phyloP scores from a whole-genome alignment of 2,888 invertebrate genomes.

The Andrena flavipes region DNA sequence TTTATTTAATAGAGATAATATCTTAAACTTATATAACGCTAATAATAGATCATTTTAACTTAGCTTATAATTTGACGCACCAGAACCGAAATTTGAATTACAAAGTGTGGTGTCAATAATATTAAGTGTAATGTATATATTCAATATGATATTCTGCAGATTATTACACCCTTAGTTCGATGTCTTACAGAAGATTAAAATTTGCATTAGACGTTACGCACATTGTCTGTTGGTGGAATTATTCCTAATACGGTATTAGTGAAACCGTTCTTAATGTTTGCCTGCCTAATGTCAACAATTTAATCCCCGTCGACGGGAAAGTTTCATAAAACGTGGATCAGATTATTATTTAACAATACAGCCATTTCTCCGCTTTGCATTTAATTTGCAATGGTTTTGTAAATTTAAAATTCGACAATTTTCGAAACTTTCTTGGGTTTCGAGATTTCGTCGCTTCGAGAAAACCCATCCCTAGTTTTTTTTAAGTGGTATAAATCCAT shows the following conservation, averaged over 20 bases:
- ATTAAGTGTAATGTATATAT: background rate
- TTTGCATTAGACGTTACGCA: slow-evolving; percentile 27
- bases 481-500: too few relatives aligned
- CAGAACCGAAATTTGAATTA: slow-evolving; percentile 9
- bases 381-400: too few relatives aligned
- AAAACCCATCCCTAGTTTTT: too few relatives aligned
- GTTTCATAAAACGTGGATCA: background rate
- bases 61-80: too few relatives aligned
- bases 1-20: background rate
- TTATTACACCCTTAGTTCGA: background rate
- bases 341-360: background rate
- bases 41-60: slow-evolving; percentile 7
- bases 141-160: background rate
- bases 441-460: too few relatives aligned
- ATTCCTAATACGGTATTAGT: slow-evolving; percentile 21
- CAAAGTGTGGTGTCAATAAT: background rate
- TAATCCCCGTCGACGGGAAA: slow-evolving; percentile 23
- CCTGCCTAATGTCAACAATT: background rate
- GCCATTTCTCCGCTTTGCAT: background rate
- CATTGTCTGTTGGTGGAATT: slow-evolving; percentile 10
- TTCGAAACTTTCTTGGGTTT: too few relatives aligned
- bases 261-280: background rate
- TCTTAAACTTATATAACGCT: background rate
- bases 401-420: too few relatives aligned
- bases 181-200: slow-evolving; percentile 7